Percentiles rank a stretch among this genome's conserved stretches.
Conservation (phyloP, 2,888 invertebrate genomes). For the Tipula helvola region DNA sequence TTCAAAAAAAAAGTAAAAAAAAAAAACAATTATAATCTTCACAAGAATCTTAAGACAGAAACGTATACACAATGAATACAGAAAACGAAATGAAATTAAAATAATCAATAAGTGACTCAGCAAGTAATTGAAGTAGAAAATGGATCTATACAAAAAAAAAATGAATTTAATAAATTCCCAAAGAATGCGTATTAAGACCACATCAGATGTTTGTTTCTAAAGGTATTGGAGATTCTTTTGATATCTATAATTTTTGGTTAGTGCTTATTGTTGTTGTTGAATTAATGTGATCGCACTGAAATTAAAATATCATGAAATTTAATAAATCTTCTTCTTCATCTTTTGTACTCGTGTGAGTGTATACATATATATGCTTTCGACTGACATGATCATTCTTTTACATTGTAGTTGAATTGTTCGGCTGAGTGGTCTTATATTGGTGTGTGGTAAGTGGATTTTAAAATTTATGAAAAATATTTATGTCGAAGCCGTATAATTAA, state of each 20-base stretch:
- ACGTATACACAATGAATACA: background rate
- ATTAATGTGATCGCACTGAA: background rate
- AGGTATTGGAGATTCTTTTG: background rate
- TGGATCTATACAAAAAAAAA: background rate
- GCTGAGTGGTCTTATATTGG: background rate
- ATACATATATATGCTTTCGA: background rate
- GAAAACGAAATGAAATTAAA: constrained; percentile 4
- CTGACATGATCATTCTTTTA: background rate
- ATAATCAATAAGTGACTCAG: constrained; percentile 4
- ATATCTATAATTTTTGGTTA: background rate
- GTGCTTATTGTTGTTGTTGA: background rate
- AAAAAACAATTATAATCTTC: background rate
- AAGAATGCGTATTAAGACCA: background rate
- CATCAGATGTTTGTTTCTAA: background rate
- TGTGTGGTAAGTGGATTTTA: background rate
- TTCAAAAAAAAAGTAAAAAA: background rate
- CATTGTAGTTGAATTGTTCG: background rate
- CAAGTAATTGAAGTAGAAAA: constrained; percentile 4
- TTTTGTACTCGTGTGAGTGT: background rate
- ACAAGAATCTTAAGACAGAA: background rate
- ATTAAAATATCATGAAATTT: constrained; percentile 4
- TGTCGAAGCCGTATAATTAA: background rate
- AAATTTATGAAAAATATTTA: background rate
- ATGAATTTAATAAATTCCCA: background rate
- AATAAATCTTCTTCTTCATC: background rate